phyloP scores from a whole-genome alignment of 2,888 invertebrate genomes.

The Drosophila paranaensis region DNA sequence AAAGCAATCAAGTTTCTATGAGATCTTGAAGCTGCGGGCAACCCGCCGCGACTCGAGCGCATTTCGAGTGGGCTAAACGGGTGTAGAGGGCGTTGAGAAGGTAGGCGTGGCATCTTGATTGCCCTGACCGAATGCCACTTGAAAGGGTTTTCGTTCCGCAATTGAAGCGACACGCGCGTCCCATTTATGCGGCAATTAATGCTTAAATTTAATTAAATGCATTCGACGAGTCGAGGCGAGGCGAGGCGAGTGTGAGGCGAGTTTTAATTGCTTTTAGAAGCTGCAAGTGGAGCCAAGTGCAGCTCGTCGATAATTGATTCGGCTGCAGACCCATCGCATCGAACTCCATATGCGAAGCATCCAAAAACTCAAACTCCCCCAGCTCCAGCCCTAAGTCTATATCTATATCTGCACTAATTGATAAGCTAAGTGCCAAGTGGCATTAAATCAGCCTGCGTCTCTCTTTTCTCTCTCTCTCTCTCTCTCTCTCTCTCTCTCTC shows the following conservation, averaged over 20 bases:
- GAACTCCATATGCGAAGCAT: not conserved
- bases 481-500: not conserved
- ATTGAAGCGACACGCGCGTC: conserved; percentile 76
- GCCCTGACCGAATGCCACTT: conserved; percentile 57
- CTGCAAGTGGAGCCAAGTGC: conserved; percentile 35
- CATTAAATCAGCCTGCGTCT: conserved; percentile 48
- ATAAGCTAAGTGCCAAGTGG: conserved; percentile 80
- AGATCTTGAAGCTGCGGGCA: conserved; percentile 66
- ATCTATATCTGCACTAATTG: conserved; percentile 59
- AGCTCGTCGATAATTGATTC: conserved; percentile 57
- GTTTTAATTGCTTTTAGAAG: conserved; percentile 46
- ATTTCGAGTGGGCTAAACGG: not conserved
- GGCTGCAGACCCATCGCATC: conserved; percentile 21
- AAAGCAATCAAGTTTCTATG: conserved; percentile 65
- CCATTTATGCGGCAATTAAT: conserved; percentile 72
- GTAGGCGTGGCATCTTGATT: conserved; percentile 42
- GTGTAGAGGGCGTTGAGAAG: not conserved
- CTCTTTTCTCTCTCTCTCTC: not conserved
- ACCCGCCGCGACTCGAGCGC: conserved; percentile 19
- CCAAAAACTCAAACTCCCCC: not conserved
- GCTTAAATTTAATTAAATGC: conserved; percentile 79
- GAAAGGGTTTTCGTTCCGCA: conserved; percentile 66
- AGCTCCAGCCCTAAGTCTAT: not conserved
- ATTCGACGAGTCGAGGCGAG: conserved; percentile 29
- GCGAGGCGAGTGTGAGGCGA: conserved; percentile 16